These are phyloP conservation scores for Leucophenga varia DNA, from an alignment of 1,140 invertebrate genomes.

Conservation along the genomic window DNA sequence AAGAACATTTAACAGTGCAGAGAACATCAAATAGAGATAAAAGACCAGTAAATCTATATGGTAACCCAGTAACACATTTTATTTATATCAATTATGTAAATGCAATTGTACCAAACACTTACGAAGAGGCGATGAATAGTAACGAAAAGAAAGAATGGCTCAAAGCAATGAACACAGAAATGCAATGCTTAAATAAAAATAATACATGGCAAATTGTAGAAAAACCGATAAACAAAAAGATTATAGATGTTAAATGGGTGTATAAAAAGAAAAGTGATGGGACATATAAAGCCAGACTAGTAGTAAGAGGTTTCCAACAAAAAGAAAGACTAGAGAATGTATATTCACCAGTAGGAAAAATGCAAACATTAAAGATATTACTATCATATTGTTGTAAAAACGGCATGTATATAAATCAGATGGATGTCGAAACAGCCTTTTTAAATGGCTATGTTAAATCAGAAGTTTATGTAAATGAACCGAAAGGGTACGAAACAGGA, in stretches of 20 bases:
- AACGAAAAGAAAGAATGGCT: conserved; percentile 37
- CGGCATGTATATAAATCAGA: conserved; percentile 26
- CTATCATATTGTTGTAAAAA: conserved; percentile 39
- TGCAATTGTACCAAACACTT: conserved; percentile 32
- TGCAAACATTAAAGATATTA: conserved; percentile 46
- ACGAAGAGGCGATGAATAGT: conserved; percentile 38
- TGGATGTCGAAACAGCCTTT: too few relatives aligned
- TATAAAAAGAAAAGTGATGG: conserved; percentile 29
- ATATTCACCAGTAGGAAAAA: conserved; percentile 24
- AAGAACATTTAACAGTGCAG: conserved; percentile 14
- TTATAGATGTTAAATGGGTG: conserved; percentile 54
- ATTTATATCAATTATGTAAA: conserved; percentile 46
- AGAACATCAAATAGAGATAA: conserved; percentile 5
- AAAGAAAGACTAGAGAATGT: conserved; percentile 24
- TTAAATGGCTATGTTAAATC: too few relatives aligned
- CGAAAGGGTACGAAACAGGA: conserved; percentile 43
- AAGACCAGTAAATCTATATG: conserved; percentile 27
- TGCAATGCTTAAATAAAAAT: too few relatives aligned
- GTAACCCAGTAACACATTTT: conserved; percentile 28
- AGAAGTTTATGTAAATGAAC: too few relatives aligned
- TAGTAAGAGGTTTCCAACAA: conserved; percentile 51
- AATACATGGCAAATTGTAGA: conserved; percentile 52
- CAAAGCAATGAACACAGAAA: conserved; percentile 51
- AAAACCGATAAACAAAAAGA: conserved; percentile 30
- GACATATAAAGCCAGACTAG: conserved; percentile 29